Percentiles rank a stretch among this genome's conserved stretches.
These are phyloP conservation scores for Anoplophora glabripennis DNA, from an alignment of 1,140 invertebrate genomes.

Conservation along the genomic window DNA sequence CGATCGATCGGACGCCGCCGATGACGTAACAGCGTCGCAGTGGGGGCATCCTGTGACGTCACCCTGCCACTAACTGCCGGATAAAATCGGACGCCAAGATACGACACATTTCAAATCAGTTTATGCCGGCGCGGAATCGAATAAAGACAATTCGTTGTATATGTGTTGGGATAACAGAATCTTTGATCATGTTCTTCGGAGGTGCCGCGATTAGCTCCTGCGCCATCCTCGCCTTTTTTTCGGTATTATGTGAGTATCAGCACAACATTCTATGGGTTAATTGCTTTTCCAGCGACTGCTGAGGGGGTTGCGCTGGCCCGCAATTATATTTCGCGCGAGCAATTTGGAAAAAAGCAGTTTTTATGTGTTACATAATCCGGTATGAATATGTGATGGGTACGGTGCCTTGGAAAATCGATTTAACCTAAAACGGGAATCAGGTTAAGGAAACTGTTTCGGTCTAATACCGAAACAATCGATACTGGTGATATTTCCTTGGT, in stretches of 20 bases:
- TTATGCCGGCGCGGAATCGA: background rate
- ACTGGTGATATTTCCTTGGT: background rate
- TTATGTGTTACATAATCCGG: too few species aligned
- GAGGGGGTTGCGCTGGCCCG: too few species aligned
- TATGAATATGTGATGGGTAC: background rate
- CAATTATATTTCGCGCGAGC: too few species aligned
- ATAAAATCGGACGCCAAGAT: background rate
- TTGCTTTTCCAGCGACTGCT: background rate
- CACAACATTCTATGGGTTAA: background rate
- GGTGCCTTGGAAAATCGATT: background rate
- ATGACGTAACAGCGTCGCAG: constrained; percentile 1
- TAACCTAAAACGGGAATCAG: background rate
- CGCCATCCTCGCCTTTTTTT: background rate
- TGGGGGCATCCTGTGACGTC: background rate
- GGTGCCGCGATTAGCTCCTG: background rate
- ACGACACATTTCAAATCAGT: background rate
- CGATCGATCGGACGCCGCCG: constrained; percentile 6
- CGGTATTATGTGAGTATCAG: background rate
- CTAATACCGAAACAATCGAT: background rate
- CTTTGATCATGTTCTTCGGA: background rate
- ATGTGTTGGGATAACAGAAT: background rate
- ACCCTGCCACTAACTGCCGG: background rate
- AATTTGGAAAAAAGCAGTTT: too few species aligned
- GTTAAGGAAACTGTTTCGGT: background rate
- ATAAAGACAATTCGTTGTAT: constrained; percentile 3